Evolutionary conservation across 2,797 vertebrate genomes (phyloP).

Genomic region (Darevskia nairensis): DNA sequence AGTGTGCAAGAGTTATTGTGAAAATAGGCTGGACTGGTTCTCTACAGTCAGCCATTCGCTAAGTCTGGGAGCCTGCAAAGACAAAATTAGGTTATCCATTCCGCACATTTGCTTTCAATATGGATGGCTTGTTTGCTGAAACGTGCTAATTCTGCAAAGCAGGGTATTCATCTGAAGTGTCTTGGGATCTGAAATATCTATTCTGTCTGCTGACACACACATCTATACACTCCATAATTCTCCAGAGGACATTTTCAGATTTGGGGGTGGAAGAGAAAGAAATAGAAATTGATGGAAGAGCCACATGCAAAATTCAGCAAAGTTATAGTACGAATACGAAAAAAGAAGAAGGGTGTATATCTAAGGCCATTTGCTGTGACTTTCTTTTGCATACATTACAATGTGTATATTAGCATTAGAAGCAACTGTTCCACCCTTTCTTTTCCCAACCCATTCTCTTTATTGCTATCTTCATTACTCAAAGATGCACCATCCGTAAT

Average conservation of each 20-base stretch:
- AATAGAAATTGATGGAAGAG: background rate
- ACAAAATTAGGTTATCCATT: conserved; percentile 27
- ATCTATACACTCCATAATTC: too few relatives aligned
- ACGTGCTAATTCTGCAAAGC: background rate
- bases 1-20: background rate
- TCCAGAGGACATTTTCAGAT: background rate
- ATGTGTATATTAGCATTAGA: background rate
- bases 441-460: background rate
- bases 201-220: background rate
- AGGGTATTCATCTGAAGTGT: background rate
- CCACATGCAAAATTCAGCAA: background rate
- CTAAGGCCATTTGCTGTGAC: too few relatives aligned
- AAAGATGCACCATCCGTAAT: too few relatives aligned
- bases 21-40: conserved; percentile 29
- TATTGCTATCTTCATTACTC: too few relatives aligned
- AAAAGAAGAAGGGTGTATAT: background rate
- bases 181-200: background rate
- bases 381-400: background rate
- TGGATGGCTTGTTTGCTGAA: conserved; percentile 49
- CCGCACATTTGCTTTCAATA: conserved; percentile 28
- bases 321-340: background rate
- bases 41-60: conserved; percentile 20
- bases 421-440: background rate
- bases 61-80: conserved; percentile 35
- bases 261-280: background rate